Base-by-base conservation (phyloP, 2,113 vertebrate genomes). In the Hyla sarda region DNA sequence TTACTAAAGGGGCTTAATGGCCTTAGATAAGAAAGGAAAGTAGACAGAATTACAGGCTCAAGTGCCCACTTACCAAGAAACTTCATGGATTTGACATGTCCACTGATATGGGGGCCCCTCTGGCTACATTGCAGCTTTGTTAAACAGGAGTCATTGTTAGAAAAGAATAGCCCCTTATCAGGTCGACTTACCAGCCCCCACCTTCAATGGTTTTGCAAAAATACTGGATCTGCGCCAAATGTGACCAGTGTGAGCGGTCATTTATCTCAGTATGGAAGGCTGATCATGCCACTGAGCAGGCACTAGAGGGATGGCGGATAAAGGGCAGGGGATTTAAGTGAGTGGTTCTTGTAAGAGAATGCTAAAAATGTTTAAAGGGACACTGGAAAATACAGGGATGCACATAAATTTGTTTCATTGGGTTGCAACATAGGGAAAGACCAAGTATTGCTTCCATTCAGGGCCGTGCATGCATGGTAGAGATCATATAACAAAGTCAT, bases 191-290 rank as follows among this genome's bases (percentile, higher is more conserved):
- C 37, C 47, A 58, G n/a, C 50, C 28, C 34, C 69, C 50, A 32
- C 67, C 48, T 34, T 73, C 23, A 83, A 34, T 73, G 69, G 32
- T 73, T 73, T 23, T 73, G 28, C 10, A 41, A 41, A 41, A 56
- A 69, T 45, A 34, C 30, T 86, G 75, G 76, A 50, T 45, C 11
- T 13, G 16, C 73, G 75, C 84, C 84, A 86, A 86, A 62, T 80
- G 84, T 80, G 84, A 73, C 48, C 84, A 73, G 50, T 9, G 76
- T 80, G 17, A 80, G 48, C 1, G 8, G 73, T 65, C 48, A 80
- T 79, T 54, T 72, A 86, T 79, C 48, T 72, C 3, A 23, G 32
- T 58, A 83, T 83, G 52, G 34, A 60, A 60, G 28, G 48, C 52
- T 45, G 82, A 83, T 45, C 52, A 9, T 34, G 52, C 67, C 56